phyloP scores from a whole-genome alignment of 2,113 vertebrate genomes.

The Origma solitaria region DNA sequence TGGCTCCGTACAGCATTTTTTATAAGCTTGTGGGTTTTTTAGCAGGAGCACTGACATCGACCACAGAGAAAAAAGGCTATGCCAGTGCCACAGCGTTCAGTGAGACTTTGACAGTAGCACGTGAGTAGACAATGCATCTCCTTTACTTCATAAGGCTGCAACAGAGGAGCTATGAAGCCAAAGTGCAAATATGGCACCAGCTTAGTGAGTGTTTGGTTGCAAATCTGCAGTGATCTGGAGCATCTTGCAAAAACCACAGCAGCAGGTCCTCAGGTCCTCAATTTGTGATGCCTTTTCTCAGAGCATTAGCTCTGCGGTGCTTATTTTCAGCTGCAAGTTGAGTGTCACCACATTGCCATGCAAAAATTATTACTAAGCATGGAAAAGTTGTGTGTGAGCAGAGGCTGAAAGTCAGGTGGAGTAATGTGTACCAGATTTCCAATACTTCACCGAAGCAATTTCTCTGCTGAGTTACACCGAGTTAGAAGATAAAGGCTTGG shows the following conservation, averaged over 20 bases:
- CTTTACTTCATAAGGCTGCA: not conserved
- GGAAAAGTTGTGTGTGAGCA: not conserved
- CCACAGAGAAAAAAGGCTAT: not conserved
- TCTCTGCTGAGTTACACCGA: not conserved
- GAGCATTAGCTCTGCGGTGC: not conserved
- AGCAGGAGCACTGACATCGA: not conserved
- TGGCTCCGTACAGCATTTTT: not conserved
- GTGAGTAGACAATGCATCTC: not conserved
- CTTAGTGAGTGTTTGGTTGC: not conserved
- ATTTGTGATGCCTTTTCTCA: not conserved
- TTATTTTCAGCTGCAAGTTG: not conserved
- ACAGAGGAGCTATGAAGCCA: not conserved
- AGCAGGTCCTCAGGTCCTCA: not conserved
- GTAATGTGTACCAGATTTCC: not conserved
- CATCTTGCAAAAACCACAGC: not conserved
- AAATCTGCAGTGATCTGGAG: not conserved
- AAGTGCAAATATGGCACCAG: not conserved
- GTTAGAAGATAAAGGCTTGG: not conserved
- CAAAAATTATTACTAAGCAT: not conserved
- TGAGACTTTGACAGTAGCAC: not conserved
- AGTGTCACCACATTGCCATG: not conserved
- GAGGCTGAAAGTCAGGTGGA: not conserved
- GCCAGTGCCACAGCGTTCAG: not conserved
- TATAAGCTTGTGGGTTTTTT: conserved; percentile 23
- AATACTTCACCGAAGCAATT: not conserved